Base-by-base conservation (phyloP, 2,797 vertebrate genomes). In the Crocidura indochinensis region DNA sequence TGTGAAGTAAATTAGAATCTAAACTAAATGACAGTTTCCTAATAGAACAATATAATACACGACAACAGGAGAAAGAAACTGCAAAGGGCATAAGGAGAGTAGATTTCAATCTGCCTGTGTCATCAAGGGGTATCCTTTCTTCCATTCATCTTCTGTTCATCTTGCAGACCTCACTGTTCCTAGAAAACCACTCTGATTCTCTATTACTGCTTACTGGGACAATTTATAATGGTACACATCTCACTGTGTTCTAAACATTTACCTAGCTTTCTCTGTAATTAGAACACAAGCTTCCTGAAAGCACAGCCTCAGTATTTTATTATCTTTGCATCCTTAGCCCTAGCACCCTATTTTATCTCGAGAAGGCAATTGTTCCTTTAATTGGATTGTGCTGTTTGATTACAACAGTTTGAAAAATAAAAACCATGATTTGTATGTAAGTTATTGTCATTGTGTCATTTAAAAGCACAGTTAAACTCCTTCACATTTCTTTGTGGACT, bases 381-480 rank as follows among this genome's bases (percentile, higher is more conserved):
- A 95, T 92, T 87, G 27, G 27, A 85, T 73, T 60, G 65, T 91
- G 68, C 46, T 47, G 47, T 84, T 38, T 92, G 73, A 89, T 82
- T 82, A 67, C 1, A 82, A 73, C 20, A 71, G 51, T 81, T 79
- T 80, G 12, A 88, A 93, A 93, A 87, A 72, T 65, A 77, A 15
- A 93, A 92, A 83, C 75, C 8, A 60, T 47, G 71, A 56, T 92
- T 94, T 24, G 17, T 31, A 51, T 20, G 2, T 82, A 75, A 44
- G 71, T 84, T 83, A 67, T 65, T 92, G 85, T 91, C 65, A 62
- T 92, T 92, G 56, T 77, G 46, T 73, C 72, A 67, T 91, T 92
- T 91, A 80, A 31, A 90, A 87, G 24, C 78, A 91, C 20, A 91
- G 46, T 80, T 87, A 78, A 75, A 90, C 38, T 76, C 38, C 51